Conservation (phyloP, 2,797 vertebrate genomes). For the Babyrousa celebensis region DNA sequence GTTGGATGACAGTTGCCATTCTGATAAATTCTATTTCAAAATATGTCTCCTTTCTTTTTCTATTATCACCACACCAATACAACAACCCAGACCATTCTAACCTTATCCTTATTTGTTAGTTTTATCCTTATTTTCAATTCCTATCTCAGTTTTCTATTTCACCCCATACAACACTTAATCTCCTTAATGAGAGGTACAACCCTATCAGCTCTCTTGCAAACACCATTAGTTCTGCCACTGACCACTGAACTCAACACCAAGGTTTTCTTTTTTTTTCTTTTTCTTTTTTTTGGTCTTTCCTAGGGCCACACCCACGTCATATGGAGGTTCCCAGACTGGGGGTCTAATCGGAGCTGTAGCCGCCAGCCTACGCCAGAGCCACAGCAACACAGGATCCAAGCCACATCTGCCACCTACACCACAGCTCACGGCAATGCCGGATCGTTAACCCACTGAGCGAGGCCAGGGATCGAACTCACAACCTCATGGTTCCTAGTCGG, state of each 20-base stretch:
- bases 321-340: no score
- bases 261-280: neutral
- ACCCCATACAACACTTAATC: neutral
- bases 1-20: neutral
- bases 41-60: neutral
- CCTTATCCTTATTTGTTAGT: neutral
- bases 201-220: neutral
- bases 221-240: neutral
- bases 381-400: no score
- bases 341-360: no score
- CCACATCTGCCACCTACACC: no score
- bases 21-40: neutral
- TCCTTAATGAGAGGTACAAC: neutral
- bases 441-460: no score
- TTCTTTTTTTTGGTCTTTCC: no score
- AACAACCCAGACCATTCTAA: neutral
- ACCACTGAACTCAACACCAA: neutral
- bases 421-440: no score
- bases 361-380: no score
- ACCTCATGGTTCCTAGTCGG: no score
- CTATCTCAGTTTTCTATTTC: slow-evolving; percentile 11
- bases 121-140: neutral
- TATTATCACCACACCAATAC: neutral
- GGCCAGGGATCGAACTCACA: no score
- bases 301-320: no score